These are phyloP conservation scores for Geopemphigus sp. DNA, from an alignment of 1,140 invertebrate genomes.

Conservation along the genomic window DNA sequence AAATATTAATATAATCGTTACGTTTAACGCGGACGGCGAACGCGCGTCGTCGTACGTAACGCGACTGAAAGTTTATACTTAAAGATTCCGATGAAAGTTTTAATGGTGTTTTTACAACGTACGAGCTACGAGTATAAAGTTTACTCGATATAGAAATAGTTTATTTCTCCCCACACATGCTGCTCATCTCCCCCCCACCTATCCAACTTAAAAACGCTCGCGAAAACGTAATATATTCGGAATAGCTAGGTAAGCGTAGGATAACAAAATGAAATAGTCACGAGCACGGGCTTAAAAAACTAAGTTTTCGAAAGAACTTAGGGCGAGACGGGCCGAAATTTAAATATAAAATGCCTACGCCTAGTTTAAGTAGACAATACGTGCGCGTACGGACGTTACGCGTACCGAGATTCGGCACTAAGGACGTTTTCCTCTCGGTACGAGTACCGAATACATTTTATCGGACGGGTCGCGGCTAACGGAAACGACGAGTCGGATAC, in stretches of 20 bases:
- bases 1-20: too few relatives aligned
- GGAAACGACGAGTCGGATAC: too few relatives aligned
- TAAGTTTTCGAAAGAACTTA: too few relatives aligned
- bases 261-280: slow-evolving; percentile 6
- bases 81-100: neutral
- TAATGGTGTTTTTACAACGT: neutral
- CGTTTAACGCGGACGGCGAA: too few relatives aligned
- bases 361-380: neutral
- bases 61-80: neutral
- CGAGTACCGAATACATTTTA: too few relatives aligned
- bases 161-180: too few relatives aligned
- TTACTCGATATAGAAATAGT: neutral
- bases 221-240: neutral
- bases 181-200: too few relatives aligned
- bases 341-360: neutral
- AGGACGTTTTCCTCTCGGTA: too few relatives aligned
- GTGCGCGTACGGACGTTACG: too few relatives aligned
- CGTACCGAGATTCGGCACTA: too few relatives aligned
- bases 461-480: too few relatives aligned
- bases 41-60: neutral
- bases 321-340: neutral
- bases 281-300: neutral
- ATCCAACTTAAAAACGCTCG: too few relatives aligned
- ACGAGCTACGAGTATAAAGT: neutral
- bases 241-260: slow-evolving; percentile 6